These are phyloP conservation scores for Venturia canescens DNA, from an alignment of 1,140 invertebrate genomes.

Conservation along the genomic window DNA sequence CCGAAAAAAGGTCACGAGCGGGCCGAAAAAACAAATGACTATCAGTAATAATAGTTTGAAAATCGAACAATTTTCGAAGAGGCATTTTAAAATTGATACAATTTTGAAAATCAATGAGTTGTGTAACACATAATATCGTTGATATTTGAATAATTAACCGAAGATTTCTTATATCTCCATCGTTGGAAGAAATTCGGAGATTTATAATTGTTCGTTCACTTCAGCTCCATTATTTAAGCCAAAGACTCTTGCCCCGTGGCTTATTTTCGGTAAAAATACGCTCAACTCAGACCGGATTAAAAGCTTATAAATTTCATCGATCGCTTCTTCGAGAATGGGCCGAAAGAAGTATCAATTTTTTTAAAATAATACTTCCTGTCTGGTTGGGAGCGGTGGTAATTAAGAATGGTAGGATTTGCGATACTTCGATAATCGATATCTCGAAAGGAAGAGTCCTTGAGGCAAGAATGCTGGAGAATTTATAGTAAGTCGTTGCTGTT, in stretches of 20 bases:
- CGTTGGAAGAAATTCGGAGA: no score
- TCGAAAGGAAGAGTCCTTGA: constrained; percentile 9
- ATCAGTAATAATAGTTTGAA: background rate
- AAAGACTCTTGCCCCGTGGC: background rate
- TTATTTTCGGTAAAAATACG: background rate
- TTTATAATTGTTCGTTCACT: no score
- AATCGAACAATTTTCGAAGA: no score
- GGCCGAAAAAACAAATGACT: no score
- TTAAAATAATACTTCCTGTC: background rate
- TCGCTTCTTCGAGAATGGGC: background rate
- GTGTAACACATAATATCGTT: no score
- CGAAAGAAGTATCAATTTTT: background rate
- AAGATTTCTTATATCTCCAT: no score
- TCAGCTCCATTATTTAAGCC: no score
- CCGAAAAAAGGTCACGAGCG: background rate
- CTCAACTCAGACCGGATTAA: background rate
- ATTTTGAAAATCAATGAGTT: no score
- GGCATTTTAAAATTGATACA: no score
- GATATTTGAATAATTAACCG: no score
- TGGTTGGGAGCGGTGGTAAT: background rate
- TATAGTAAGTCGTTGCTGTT: constrained; percentile 11
- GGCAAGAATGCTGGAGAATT: constrained; percentile 7
- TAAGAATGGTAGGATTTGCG: constrained; percentile 21
- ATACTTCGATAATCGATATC: constrained; percentile 26
- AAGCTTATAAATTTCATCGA: background rate